Evolutionary conservation across 1,140 invertebrate species (phyloP), one percentile per base, ranked within the genome.

Genomic region (Caligus rogercresseyi): DNA sequence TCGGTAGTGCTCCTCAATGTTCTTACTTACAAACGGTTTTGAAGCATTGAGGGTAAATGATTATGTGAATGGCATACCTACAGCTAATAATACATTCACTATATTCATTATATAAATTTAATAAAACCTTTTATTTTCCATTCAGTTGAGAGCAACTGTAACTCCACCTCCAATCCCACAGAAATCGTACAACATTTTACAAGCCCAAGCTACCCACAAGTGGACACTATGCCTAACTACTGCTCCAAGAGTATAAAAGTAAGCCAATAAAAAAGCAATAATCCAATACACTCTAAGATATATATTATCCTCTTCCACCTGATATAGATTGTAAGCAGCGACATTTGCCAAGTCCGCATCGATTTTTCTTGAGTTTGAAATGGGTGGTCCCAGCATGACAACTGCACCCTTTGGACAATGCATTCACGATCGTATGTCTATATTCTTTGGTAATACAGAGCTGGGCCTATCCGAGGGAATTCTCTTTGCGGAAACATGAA

Each of bases 331-430:
- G 19, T 20, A 3, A 56, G 24, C 14, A 20, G 15, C 16, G 54
- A 56, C 16, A 25, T 56, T 2, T 56, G 54, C 14, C 54, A 56
- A 56, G 54, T 56, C 24, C 54, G 54, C 16, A 3, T 56, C n/a
- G 54, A 56, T 14, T 56, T 56, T 20, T 20, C n/a, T 21, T 14
- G 24, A 56, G 24, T 56, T 56, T 14, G 54, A 56, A 56, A 56
- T 25, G 24, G 24, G 20, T 16, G 54, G 54, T n/a, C 54, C 54
- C 1, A 21, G 19, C 2, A 56, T 56, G 54, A 56, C 15, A 2
- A n/a, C 15, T 1, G 11, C 24, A n/a, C 54, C 54, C 4, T 56
- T 56, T 18, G 54, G 54, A n/a, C 54, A 56, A 18, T 56, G 54
- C 14, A n/a, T 25, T 21, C 19, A 25, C 14, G 54, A 56, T 21